Evolutionary conservation across 2,797 vertebrate genomes (phyloP).

Genomic region (Acanthurus lineatus): DNA sequence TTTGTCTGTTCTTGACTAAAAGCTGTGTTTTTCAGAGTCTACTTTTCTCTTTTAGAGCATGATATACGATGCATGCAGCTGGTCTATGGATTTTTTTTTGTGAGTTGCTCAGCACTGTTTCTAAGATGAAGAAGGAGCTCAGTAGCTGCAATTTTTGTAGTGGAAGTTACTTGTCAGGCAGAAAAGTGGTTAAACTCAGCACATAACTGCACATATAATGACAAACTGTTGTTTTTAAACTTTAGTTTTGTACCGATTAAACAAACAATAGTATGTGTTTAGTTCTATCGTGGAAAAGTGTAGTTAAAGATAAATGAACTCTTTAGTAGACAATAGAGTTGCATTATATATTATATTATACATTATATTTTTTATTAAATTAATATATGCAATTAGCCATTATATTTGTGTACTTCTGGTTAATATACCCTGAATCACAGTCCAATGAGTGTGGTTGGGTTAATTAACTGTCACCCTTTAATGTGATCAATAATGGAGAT

Average conservation of each 20-base stretch:
- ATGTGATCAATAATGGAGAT: neutral
- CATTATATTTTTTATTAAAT: neutral
- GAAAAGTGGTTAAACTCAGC: too few relatives aligned
- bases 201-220: neutral
- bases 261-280: neutral
- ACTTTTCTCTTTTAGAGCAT: too few relatives aligned
- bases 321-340: neutral
- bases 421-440: constrained; percentile 6
- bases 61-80: too few relatives aligned
- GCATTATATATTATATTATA: too few relatives aligned
- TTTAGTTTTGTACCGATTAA: neutral
- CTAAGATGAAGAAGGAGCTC: too few relatives aligned
- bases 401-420: neutral
- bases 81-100: too few relatives aligned
- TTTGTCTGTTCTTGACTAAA: too few relatives aligned
- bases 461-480: constrained; percentile 12
- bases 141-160: too few relatives aligned
- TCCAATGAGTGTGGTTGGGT: neutral
- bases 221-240: neutral
- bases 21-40: too few relatives aligned
- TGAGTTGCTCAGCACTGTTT: too few relatives aligned
- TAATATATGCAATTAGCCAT: neutral
- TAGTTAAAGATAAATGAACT: too few relatives aligned
- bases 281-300: neutral
- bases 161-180: too few relatives aligned